These are phyloP conservation scores for Neoseiulus cucumeris DNA, from an alignment of 1,140 invertebrate genomes.

Conservation along the genomic window DNA sequence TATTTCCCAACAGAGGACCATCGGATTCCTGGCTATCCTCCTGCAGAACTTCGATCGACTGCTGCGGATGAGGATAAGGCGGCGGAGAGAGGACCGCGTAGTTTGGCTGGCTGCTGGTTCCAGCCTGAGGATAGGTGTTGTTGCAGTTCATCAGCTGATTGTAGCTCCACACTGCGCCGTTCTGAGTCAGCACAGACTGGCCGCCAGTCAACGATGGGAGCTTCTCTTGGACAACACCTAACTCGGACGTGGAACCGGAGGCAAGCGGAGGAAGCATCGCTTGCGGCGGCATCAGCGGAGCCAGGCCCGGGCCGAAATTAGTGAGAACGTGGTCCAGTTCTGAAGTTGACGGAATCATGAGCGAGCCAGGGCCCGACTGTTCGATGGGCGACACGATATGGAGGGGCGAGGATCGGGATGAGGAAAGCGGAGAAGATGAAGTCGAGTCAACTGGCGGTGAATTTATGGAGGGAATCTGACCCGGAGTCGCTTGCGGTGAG, in stretches of 20 bases:
- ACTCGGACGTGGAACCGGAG: not conserved
- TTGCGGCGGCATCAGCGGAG: not conserved
- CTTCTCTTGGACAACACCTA: not conserved
- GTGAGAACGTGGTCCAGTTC: not conserved
- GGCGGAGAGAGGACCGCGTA: not conserved
- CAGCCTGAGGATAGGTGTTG: not conserved
- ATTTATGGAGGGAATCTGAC: not conserved
- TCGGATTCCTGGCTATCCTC: slow-evolving; percentile 6
- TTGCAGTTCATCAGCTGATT: not conserved
- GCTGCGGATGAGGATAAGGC: not conserved
- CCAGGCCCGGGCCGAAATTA: not conserved
- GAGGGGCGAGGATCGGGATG: not conserved
- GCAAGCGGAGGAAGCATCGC: not conserved
- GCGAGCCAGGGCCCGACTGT: not conserved
- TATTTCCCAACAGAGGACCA: not conserved
- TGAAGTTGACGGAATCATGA: not conserved
- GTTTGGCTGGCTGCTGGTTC: not conserved
- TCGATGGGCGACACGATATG: not conserved
- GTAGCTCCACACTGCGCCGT: not conserved
- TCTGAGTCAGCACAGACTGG: not conserved
- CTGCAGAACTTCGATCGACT: not conserved
- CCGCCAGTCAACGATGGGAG: not conserved
- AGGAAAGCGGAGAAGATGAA: not conserved
- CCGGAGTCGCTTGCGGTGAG: too few relatives aligned
- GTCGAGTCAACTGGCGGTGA: slow-evolving; percentile 6